Base-by-base conservation (phyloP, 1,140 invertebrate genomes). In the Thaumatotibia leucotreta region DNA sequence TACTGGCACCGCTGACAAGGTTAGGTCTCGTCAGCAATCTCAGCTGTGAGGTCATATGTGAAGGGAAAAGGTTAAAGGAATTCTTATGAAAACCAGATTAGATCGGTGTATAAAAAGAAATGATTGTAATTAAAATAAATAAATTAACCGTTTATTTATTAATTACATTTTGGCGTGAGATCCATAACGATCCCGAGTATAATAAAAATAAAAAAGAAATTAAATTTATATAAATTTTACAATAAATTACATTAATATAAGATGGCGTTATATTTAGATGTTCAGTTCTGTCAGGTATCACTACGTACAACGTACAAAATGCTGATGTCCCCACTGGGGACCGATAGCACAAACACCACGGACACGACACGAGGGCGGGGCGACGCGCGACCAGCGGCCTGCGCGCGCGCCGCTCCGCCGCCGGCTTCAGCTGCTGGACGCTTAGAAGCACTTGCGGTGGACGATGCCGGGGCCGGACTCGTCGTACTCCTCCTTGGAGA, bases 391-490 rank as follows among this genome's bases (percentile, higher is more conserved):
- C 69, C 68, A 63, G 49, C 58, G 65, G 68, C 76, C 75, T 70
- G 75, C 75, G 31, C 61, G 24, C 24, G 20, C 24, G 24, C 61
- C 61, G 61, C 61, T 10, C 9, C 29, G 61, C 33, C 20, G 22
- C 52, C n/a, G 75, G 74, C 70, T n/a, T n/a, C n/a, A 9, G 72
- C 79, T 81, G 74, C 69, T 69, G 72, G 69, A 64, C 77, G 86
- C 88, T 97, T 97, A 97, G 94, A 97, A 97, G 94, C 97, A 97
- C 93, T 97, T 97, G 92, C 97, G 94, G 94, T 97, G 96, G 87
- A 98, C 97, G 88, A 97, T 97, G 80, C 95, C 95, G 81, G 97
- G 96, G 81, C 97, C 97, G 87, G 96, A 97, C 91, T 98, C 97
- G 92, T 97, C 96, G 93, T 98, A 98, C 86, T 97, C 97, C 92